Base-by-base conservation (phyloP, 2,797 vertebrate species). In the Periparus ater region DNA sequence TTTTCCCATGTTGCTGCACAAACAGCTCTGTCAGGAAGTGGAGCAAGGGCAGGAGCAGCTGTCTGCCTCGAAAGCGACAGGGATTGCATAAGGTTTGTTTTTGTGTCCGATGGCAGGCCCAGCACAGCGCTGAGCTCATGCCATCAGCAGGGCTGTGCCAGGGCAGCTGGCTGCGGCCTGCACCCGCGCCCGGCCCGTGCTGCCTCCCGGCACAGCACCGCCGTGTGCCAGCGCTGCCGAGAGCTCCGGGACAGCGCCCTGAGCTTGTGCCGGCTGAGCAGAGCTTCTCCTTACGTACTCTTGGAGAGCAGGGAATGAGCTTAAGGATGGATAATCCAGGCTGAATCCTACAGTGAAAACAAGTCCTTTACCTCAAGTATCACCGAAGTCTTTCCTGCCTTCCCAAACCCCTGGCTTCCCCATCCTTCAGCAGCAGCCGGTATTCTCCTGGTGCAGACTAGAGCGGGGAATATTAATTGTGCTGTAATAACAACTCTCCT, bases 241-340 rank as follows among this genome's bases (percentile, higher is more conserved):
- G 6, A 12, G 44, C 67, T 27, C 66, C 15, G 0, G 0, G 2
- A 40, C 0, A 30, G n/a, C 57, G 0, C 26, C 10, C 20, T 1
- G 2, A 2, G 73, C 36, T 0, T 2, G 7, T 10, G 55, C 84
- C 13, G 75, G 2, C 55, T 4, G 14, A 8, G 4, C 82, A 8
- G 6, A 19, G 44, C 12, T n/a, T 27, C 55, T 75, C 53, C 79
- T 65, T 17, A 7, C 0, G 0, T 4, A 0, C 76, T 53, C 67
- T 40, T 6, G 58, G 34, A 44, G 80, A 53, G 80, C 67, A 53
- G 71, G 40, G 65, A 74, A 90, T 51, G 83, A 89, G 84, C 13
- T 90, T 87, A 94, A n/a, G 80, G 76, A 30, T 61, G 65, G 83
- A 36, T 92, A 92, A 95, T 93, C 84, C 19, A 17, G 63, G 48